Evolutionary conservation across 2,888 invertebrate genomes (phyloP).

Genomic region (Epicampocera succincta): DNA sequence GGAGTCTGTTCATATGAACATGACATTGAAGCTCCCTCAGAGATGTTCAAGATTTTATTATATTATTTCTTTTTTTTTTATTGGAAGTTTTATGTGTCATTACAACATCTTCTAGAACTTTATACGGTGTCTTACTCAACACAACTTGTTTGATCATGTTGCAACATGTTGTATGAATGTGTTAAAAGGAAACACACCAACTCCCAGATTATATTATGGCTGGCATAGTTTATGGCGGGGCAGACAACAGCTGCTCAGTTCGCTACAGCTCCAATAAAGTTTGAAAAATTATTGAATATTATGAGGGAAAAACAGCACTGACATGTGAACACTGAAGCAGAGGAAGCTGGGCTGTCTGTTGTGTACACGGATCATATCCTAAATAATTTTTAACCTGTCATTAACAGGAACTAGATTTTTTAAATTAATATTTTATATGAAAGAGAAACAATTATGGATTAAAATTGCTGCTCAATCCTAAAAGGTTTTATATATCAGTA

Average conservation of each 20-base stretch:
- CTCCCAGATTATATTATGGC: constrained; percentile 19
- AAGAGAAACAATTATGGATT: too few species aligned
- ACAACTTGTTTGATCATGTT: constrained; percentile 40
- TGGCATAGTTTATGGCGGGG: not conserved
- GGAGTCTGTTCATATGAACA: not conserved
- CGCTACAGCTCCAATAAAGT: not conserved
- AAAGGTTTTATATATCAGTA: too few species aligned
- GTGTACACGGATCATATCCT: too few species aligned
- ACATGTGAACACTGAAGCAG: too few species aligned
- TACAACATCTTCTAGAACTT: constrained; percentile 72
- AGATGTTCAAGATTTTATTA: constrained; percentile 36
- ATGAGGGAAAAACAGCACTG: too few species aligned
- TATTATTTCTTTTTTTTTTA: not conserved
- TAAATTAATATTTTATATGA: too few species aligned
- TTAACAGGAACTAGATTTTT: too few species aligned
- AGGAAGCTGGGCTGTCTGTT: too few species aligned
- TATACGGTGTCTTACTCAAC: constrained; percentile 68
- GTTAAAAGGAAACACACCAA: constrained; percentile 14
- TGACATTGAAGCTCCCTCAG: constrained; percentile 51
- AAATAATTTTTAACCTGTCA: too few species aligned
- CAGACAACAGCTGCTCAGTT: not conserved
- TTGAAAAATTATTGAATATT: too few species aligned
- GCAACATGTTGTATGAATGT: constrained; percentile 26
- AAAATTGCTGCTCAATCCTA: too few species aligned
- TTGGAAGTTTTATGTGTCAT: constrained; percentile 67